Base-by-base conservation (phyloP, 2,113 vertebrate species). In the Pseudorectes ferrugineus region DNA sequence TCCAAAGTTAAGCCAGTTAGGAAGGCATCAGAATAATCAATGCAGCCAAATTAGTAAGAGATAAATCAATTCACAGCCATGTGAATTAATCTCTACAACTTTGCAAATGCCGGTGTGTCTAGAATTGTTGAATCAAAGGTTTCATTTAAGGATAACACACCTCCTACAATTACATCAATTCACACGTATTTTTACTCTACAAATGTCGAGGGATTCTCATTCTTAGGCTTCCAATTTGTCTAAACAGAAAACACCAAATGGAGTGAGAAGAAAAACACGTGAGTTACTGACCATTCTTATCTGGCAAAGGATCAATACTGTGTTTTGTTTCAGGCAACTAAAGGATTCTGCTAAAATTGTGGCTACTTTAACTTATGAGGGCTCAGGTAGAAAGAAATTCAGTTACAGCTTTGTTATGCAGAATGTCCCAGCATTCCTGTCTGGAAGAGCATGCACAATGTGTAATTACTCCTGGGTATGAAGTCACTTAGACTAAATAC, bases 11-110 rank as follows among this genome's bases (percentile, higher is more conserved):
- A 95, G 57, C 70, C 76, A 92, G 84, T 95, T 93, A 92, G 74
- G 73, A 88, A 82, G 52, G 67, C 80, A 82, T 85, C 58, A 52
- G 70, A 91, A 85, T 94, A 95, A 94, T 95, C 93, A 81, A 95
- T 92, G 59, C 42, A 86, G 38, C 61, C 86, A 94, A 89, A 93
- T 86, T 65, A 48, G 83, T 72, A 72, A 93, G 81, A 36, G 81
- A 93, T 95, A 93, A 86, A 94, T 95, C 85, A 80, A 57, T 96
- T 83, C 48, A 26, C 57, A 87, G 48, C 66, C 26, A 6, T 43
- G 55, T 71, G 76, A 89, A 93, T 92, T 90, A 76, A 92, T 95
- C 55, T 86, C 33, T 55, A 57, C 40, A 40, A 51, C 24, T 89
- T 83, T 80, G 38, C 11, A 80, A 68, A 42, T 45, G 62, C 23